Evolutionary conservation across 1,140 invertebrate species (phyloP).

Genomic region (Bursaphelenchus mucronatus): DNA sequence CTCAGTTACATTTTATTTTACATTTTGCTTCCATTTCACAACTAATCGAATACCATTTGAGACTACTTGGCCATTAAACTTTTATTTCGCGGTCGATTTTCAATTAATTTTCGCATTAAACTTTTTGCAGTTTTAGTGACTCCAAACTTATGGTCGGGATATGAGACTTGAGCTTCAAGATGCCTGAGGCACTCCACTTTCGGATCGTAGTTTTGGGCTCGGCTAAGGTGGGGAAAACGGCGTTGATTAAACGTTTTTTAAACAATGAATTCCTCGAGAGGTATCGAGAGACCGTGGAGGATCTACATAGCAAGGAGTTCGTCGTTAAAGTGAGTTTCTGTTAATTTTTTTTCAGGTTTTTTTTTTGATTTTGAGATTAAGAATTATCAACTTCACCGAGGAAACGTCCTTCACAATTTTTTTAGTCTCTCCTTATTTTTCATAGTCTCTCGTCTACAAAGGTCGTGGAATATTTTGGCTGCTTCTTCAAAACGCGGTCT

Average conservation of each 20-base stretch:
- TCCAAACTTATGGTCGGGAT: too few relatives aligned
- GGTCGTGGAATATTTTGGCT: too few relatives aligned
- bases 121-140: too few relatives aligned
- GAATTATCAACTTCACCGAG: too few relatives aligned
- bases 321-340: conserved; percentile 66
- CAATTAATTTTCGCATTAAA: too few relatives aligned
- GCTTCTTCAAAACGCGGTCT: too few relatives aligned
- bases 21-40: too few relatives aligned
- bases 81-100: too few relatives aligned
- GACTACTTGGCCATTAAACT: too few relatives aligned
- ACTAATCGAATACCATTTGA: too few relatives aligned
- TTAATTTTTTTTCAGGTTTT: too few relatives aligned
- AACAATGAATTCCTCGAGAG: conserved; percentile 77
- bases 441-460: background rate
- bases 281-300: conserved; percentile 81
- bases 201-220: conserved; percentile 78
- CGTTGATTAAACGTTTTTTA: conserved; percentile 79
- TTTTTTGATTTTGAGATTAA: background rate
- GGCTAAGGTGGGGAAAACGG: conserved; percentile 78
- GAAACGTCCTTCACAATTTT: background rate
- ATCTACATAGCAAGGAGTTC: conserved; percentile 80
- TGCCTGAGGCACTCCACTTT: conserved; percentile 68
- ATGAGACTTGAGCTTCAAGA: background rate
- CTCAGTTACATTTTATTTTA: too few relatives aligned
- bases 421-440: background rate